Conservation (phyloP, 2,113 vertebrate genomes). For the Brevimyrus niger region DNA sequence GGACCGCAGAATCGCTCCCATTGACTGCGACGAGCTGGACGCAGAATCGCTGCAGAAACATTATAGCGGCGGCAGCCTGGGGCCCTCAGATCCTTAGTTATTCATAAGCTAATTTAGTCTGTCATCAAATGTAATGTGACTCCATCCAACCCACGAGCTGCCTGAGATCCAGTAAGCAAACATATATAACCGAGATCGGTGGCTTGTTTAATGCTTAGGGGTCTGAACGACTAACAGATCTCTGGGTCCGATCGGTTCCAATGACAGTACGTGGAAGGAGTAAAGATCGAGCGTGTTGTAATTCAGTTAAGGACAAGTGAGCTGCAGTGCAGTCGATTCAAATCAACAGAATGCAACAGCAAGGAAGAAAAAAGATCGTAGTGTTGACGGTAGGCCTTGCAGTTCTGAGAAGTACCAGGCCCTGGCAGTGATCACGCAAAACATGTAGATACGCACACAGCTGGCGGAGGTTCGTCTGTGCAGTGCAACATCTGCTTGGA, state of each 20-base stretch:
- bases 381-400: not conserved
- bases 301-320: not conserved
- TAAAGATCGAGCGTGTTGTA: not conserved
- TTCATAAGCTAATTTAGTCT: constrained; percentile 4
- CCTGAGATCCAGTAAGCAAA: not conserved
- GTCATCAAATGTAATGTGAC: not conserved
- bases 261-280: not conserved
- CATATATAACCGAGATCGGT: not conserved
- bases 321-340: not conserved
- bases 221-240: not conserved
- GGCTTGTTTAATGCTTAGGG: not conserved
- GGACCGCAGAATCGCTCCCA: not conserved
- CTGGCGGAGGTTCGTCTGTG: not conserved
- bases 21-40: not conserved
- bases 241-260: not conserved
- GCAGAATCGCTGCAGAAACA: not conserved
- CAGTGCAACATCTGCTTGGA: not conserved
- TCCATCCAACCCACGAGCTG: not conserved
- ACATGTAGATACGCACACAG: not conserved
- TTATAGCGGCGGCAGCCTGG: not conserved
- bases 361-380: not conserved
- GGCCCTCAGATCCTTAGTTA: not conserved
- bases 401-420: not conserved
- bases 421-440: not conserved
- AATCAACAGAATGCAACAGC: not conserved